These are phyloP conservation scores for Ostrea edulis DNA, from an alignment of 1,140 invertebrate species.

Conservation along the genomic window DNA sequence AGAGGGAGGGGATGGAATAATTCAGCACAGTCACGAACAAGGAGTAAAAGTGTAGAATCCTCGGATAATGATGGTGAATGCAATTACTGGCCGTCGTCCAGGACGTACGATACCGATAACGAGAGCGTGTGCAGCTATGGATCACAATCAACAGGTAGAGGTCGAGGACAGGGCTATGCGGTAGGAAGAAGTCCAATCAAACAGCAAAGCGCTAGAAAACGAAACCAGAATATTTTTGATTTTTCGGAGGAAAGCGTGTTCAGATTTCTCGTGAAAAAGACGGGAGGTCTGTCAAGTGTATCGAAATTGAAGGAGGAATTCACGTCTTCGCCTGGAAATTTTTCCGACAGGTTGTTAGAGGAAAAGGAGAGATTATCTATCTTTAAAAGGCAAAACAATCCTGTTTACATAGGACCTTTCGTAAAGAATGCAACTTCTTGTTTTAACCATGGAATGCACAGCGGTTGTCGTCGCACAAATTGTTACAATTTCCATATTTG, in stretches of 20 bases:
- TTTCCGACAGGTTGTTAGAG: background rate
- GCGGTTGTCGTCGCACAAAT: background rate
- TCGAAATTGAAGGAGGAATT: background rate
- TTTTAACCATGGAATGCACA: background rate
- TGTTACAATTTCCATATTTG: conserved; percentile 8
- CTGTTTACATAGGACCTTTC: background rate
- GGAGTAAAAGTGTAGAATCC: background rate
- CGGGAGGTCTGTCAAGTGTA: conserved; percentile 1
- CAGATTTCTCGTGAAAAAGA: background rate
- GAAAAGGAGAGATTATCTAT: background rate
- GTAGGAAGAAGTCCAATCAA: too few species aligned
- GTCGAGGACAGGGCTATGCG: too few species aligned
- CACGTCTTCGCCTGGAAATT: background rate
- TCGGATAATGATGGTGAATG: background rate
- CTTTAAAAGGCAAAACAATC: background rate
- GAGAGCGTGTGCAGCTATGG: too few species aligned
- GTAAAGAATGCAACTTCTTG: background rate
- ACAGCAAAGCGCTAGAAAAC: too few species aligned
- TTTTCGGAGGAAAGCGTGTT: background rate
- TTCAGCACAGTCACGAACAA: background rate
- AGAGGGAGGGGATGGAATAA: too few species aligned
- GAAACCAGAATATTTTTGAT: background rate
- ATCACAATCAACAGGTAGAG: too few species aligned
- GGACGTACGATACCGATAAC: background rate
- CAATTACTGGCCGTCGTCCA: background rate